Base-by-base conservation (phyloP, 1,140 invertebrate genomes). In the Rhopalosiphum maidis region DNA sequence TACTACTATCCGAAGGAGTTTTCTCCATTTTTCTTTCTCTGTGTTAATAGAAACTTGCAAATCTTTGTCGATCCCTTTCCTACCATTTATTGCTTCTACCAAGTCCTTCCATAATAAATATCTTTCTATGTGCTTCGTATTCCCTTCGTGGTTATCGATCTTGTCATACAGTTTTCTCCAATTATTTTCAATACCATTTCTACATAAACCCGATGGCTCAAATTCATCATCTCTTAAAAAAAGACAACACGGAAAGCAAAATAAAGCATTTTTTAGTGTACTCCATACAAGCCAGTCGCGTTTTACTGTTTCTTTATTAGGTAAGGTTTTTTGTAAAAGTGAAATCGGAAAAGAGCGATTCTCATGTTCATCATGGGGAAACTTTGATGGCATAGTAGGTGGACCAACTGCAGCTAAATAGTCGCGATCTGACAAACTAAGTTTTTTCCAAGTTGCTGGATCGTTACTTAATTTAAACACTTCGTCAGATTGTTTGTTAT, bases 151-250 rank as follows among this genome's bases (percentile, higher is more conserved):
- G 30, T 68, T n/a, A 68, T 68, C 30, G 60, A 68, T 68, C 11
- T 68, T 68, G 60, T 68, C 60, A 68, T 68, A 68, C n/a, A 68
- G 60, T n/a, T 68, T 68, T n/a, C 60, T 68, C 60, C 60, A 68
- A n/a, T 68, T 68, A 68, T 68, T 68, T 68, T 23, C 60, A 68
- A 68, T 68, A 68, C 60, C 60, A 68, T 68, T 68, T 68, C 60
- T 68, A 68, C 60, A 68, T 8, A 68, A 68, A 68, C 60, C 60
- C 30, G 60, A 68, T 2, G 25, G 60, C 60, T 68, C 60, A 68
- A 68, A 68, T 68, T 68, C 60, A 68, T 68, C 60, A n/a, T 68
- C 60, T n/a, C 60, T 68, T 68, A 68, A 68, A 68, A 68, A 68
- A 68, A 68, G 60, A 68, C 60, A 30, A 68, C 60, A 68, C 0